Evolutionary conservation across 2,888 invertebrate genomes (phyloP).

Genomic region (Isotomurus palustris): DNA sequence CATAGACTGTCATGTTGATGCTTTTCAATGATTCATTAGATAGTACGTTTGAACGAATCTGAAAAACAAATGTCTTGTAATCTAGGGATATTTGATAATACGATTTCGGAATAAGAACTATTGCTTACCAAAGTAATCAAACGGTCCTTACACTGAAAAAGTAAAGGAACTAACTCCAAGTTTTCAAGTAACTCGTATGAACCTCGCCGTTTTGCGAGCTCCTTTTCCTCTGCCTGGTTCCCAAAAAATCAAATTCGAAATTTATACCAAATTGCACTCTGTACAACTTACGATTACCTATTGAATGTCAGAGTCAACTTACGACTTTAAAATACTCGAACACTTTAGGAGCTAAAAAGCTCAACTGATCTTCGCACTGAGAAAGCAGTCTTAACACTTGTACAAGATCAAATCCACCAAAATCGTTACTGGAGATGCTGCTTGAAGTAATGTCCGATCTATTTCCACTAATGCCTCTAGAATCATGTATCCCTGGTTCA

Average conservation of each 20-base stretch:
- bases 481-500: background rate
- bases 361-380: constrained; percentile 39
- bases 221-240: constrained; percentile 42
- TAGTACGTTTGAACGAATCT: constrained; percentile 38
- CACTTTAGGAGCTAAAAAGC: constrained; percentile 38
- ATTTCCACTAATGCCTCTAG: background rate
- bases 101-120: background rate
- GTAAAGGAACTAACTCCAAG: constrained; percentile 39
- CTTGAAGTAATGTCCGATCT: constrained; percentile 13
- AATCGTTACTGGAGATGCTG: constrained; percentile 21
- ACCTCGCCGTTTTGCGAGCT: constrained; percentile 28
- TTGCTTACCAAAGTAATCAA: constrained; percentile 39
- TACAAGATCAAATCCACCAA: constrained; percentile 36
- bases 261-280: too few relatives aligned
- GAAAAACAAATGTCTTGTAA: background rate
- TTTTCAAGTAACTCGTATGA: constrained; percentile 38
- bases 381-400: constrained; percentile 37
- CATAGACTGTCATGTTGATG: constrained; percentile 34
- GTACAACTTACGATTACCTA: too few relatives aligned
- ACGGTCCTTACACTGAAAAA: constrained; percentile 39
- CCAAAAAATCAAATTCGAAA: too few relatives aligned
- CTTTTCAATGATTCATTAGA: constrained; percentile 28
- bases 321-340: constrained; percentile 37
- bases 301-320: background rate
- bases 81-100: background rate